Evolutionary conservation across 2,797 vertebrate genomes (phyloP), one percentile per base, ranked within the genome.

Genomic region (Alca torda): DNA sequence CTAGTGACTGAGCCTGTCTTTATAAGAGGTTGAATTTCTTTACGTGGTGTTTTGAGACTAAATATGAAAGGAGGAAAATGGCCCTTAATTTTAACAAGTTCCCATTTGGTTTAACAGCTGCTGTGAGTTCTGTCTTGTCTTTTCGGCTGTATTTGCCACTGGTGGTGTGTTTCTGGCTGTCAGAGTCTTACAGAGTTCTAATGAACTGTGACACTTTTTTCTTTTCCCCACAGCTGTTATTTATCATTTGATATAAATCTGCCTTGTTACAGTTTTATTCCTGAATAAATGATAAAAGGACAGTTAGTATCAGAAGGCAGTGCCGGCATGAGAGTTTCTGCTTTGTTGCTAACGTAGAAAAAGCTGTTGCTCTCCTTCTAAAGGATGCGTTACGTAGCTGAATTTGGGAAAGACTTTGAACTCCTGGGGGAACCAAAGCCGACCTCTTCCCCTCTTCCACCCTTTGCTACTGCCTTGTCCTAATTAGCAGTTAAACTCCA

Each of bases 71-170:
- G 48, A 41, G 59, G 46, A 41, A 94, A 87, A 93, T 56, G 69
- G 61, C 43, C 87, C 82, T 65, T 92, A 72, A 78, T 92, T 96
- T 96, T 94, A 93, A 85, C 84, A 93, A 89, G 83, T 92, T 81
- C 84, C 79, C 89, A 79, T 92, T 96, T 94, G 90, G 84, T 78
- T 92, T 95, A 95, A 92, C 94, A 95, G 89, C 94, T 96, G 91
- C 89, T 87, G 31, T 89, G 92, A 72, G 65, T 85, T 93, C 81
- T 92, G 70, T 74, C 93, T 83, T 75, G 81, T 80, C 87, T 94
- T 96, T 90, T 93, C 1, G 2, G 35, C 93, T 91, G 57, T 60
- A 31, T 91, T 95, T 93, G 78, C 93, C 82, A n/a, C 82, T n/a
- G 48, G 74, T 12, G 53, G 82, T 41, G 64, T 93, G 73, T 81